Evolutionary conservation across 2,113 vertebrate species (phyloP), one percentile per base, ranked within the genome.

Genomic region (Narcine bancroftii): DNA sequence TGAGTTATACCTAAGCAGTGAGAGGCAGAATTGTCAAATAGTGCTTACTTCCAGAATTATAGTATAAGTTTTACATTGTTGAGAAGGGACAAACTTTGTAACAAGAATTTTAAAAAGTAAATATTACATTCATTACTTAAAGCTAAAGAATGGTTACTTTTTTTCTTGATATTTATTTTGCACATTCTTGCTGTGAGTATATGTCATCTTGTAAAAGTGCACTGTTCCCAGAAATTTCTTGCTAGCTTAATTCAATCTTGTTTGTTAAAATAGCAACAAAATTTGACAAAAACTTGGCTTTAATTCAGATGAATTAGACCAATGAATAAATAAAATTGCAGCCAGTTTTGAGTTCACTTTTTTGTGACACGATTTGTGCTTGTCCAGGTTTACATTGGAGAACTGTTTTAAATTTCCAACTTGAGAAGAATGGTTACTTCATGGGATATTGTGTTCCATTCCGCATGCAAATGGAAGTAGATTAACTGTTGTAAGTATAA

Each of bases 401-500:
- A 45, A 47, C 36, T 91, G 42, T 91, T 45, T 47, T 71, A 87
- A 60, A 39, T 87, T 87, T 87, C 15, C 33, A 87, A 87, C 81
- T 87, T 60, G 53, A 47, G 26, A 36, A 85, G 50, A 56, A 60
- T 85, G 56, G 81, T 56, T 85, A 79, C 45, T 79, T 47, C 66
- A 79, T 39, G 60, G 56, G 50, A 50, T 63, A 39, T 63, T 60
- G 45, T 71, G 39, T 91, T 91, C 47, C 60, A 71, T 69, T 66
- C 26, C 24, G 87, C 89, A 91, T 91, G 89, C 13, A 42, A 29
- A 47, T 47, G 36, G 19, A 66, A 45, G 65, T 47, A 42, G 39
- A 69, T 69, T 91, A 91, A 91, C 11, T 91, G 85, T 63, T 65
- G 85, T 89, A n/a, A 89, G n/a, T 71, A 6, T 91, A 69, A 69